phyloP scores from a whole-genome alignment of 2,888 invertebrate species.

The Osmoderma eremita region DNA sequence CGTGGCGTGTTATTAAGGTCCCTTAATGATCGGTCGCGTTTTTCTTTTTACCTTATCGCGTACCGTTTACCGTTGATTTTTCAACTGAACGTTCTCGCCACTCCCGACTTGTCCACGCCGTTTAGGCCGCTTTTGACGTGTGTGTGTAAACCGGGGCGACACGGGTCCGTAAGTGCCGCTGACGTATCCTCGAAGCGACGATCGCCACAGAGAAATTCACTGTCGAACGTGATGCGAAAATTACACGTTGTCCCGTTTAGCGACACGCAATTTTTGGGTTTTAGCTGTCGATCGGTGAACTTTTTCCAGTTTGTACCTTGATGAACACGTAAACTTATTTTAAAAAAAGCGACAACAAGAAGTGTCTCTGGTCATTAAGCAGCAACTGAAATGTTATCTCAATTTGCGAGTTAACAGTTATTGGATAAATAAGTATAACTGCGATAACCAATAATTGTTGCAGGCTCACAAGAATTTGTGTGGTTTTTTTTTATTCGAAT shows the following conservation, averaged over 20 bases:
- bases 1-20: slow-evolving; percentile 36
- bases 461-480: too few relatives aligned
- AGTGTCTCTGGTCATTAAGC: too few relatives aligned
- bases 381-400: too few relatives aligned
- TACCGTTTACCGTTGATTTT: slow-evolving; percentile 35
- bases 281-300: background rate
- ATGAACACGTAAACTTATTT: slow-evolving; percentile 4
- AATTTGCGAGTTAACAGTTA: too few relatives aligned
- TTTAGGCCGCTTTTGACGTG: slow-evolving; percentile 12
- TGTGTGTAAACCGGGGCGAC: slow-evolving; percentile 5
- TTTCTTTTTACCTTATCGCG: slow-evolving; percentile 28
- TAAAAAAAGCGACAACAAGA: too few relatives aligned
- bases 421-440: too few relatives aligned
- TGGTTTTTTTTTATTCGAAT: too few relatives aligned
- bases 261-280: slow-evolving; percentile 15
- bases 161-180: slow-evolving; percentile 10
- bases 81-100: slow-evolving; percentile 25
- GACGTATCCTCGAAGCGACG: slow-evolving; percentile 19
- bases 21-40: slow-evolving; percentile 34
- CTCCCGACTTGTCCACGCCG: slow-evolving; percentile 4
- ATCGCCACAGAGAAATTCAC: background rate
- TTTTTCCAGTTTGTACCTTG: slow-evolving; percentile 26
- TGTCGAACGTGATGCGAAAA: slow-evolving; percentile 21
- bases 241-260: slow-evolving; percentile 15
- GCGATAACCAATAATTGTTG: too few relatives aligned